Evolutionary conservation across 1,140 invertebrate species (phyloP), one percentile per base, ranked within the genome.

Genomic region (Panagrolaimus sp.): DNA sequence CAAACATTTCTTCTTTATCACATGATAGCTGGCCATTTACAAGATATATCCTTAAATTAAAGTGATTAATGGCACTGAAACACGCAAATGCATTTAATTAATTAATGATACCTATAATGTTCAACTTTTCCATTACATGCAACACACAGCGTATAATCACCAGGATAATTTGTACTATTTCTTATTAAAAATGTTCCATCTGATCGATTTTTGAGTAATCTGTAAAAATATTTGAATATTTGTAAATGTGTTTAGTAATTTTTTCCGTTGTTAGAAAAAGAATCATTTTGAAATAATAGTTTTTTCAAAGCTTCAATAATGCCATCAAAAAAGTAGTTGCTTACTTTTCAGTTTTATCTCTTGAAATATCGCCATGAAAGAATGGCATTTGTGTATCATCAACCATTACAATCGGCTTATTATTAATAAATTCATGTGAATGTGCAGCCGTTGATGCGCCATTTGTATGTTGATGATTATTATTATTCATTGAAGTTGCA

Each of bases 301-400:
- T 2, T 7, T 7, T 4, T 4, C 2, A 38, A 7, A 38, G n/a
- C n/a, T n/a, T 38, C 31, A 38, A 38, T 4, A 38, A 38, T 38
- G 31, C 31, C 31, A 38, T 4, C 2, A 38, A 7, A 38, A 43
- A n/a, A n/a, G n/a, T n/a, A n/a, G n/a, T n/a, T n/a, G 96, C 87
- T 71, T 96, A 87, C 78, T 90, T 88, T 86, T 98, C 95, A 0
- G 95, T 93, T 78, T 91, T 89, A 83, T 96, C 92, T 47, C 96
- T 87, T 9, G 91, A 91, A 82, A 98, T 97, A 84, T 96, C 96
- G 61, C 95, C 95, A 87, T 98, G 95, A 86, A 97, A 98, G 95
- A 95, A 99, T n/a, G 79, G 80, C 71, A 77, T 77, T 53, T 69
- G 65, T 5, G 43, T n/a, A 43, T 73, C 72, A 53, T 73, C 69